phyloP scores from a whole-genome alignment of 2,113 vertebrate genomes.

The Rhinoderma darwinii region DNA sequence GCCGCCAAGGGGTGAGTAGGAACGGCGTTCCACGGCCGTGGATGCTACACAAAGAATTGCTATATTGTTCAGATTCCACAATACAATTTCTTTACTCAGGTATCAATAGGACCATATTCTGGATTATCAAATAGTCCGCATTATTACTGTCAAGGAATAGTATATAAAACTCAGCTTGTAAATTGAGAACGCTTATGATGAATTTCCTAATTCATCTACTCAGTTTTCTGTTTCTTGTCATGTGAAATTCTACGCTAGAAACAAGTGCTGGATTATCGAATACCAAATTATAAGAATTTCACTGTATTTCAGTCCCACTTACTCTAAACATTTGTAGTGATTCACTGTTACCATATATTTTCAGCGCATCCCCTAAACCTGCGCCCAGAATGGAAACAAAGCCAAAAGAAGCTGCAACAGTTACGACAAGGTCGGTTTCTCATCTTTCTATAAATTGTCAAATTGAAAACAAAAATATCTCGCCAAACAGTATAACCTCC shows the following conservation, averaged over 20 bases:
- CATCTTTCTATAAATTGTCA: not conserved
- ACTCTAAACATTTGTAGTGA: not conserved
- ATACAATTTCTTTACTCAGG: no score
- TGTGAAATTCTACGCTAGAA: no score
- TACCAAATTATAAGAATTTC: not conserved
- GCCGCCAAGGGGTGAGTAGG: no score
- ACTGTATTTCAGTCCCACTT: not conserved
- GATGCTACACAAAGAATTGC: no score
- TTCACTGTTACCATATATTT: not conserved
- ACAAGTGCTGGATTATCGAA: not conserved
- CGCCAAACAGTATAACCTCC: no score
- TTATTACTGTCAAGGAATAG: not conserved
- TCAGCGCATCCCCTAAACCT: not conserved
- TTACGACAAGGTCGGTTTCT: not conserved
- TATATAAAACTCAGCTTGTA: not conserved
- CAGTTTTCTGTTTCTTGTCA: not conserved
- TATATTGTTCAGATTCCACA: no score
- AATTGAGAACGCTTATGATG: no score
- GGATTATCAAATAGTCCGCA: not conserved
- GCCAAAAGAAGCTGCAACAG: not conserved
- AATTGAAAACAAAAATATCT: not conserved
- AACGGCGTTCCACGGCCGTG: no score
- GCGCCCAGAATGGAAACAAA: slow-evolving; percentile 26
- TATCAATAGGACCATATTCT: no score
- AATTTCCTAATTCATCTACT: not conserved